These are phyloP conservation scores for Muscicapa comitata DNA, from an alignment of 2,797 vertebrate genomes.

Conservation along the genomic window DNA sequence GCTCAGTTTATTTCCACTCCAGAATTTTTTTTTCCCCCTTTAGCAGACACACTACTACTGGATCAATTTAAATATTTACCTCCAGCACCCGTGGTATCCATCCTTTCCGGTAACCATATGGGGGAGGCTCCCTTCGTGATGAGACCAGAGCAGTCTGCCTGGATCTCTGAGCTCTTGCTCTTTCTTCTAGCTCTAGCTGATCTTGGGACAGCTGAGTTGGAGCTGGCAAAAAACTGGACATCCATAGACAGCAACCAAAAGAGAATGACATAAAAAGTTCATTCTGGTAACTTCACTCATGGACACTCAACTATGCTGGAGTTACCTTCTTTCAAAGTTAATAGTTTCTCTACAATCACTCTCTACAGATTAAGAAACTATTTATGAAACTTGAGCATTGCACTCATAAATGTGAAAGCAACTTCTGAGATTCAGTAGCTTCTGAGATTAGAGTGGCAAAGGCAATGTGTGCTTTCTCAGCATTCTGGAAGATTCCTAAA, in stretches of 20 bases:
- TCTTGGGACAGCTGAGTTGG: conserved; percentile 97
- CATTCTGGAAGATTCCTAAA: background rate
- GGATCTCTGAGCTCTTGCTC: conserved; percentile 84
- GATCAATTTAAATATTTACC: conserved; percentile 67
- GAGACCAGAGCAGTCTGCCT: conserved; percentile 89
- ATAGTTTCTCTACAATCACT: background rate
- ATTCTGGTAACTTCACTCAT: background rate
- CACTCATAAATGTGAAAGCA: background rate
- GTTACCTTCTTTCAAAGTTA: background rate
- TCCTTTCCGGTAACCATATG: conserved; percentile 88
- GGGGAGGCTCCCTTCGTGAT: conserved; percentile 88
- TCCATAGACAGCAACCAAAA: background rate
- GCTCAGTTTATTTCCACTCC: background rate
- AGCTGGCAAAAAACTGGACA: conserved; percentile 88
- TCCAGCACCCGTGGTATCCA: conserved; percentile 90
- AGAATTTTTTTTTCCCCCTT: background rate
- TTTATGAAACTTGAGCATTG: background rate
- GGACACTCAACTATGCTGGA: background rate
- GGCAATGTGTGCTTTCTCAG: fast-evolving
- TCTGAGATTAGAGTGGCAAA: background rate
- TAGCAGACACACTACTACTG: background rate
- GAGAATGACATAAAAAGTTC: background rate
- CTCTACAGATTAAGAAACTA: background rate
- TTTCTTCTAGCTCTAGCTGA: conserved; percentile 94
- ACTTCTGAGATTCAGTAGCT: background rate